Evolutionary conservation across 2,797 vertebrate genomes (phyloP).

Genomic region (Catostomus latipinnis): DNA sequence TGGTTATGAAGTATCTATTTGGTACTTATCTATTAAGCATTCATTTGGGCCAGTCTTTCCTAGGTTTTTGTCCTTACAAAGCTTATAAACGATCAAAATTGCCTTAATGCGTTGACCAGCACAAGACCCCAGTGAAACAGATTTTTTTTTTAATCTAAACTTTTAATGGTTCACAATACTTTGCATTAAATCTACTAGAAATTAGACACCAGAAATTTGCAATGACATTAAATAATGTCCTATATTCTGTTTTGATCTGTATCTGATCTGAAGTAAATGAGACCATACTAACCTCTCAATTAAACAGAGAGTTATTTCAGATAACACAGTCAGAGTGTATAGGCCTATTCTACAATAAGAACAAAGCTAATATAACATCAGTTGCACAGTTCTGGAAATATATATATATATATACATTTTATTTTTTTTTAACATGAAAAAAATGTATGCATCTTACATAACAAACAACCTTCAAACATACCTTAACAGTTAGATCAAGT

Average conservation of each 20-base stretch:
- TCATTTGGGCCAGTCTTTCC: too few species aligned
- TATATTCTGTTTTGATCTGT: background rate
- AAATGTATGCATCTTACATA: too few species aligned
- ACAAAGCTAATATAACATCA: conserved; percentile 1
- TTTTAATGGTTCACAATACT: background rate
- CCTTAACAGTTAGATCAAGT: too few species aligned
- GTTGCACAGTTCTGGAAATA: conserved; percentile 4
- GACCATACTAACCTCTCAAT: background rate
- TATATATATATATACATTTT: too few species aligned
- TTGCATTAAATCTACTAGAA: background rate
- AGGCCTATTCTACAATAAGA: background rate
- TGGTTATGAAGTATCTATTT: background rate
- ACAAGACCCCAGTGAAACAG: background rate
- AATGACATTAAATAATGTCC: background rate
- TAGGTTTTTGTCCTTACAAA: too few species aligned
- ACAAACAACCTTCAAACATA: too few species aligned
- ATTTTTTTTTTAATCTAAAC: background rate
- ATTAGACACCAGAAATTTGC: background rate
- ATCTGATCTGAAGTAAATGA: background rate
- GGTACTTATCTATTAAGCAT: too few species aligned
- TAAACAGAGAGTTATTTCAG: background rate
- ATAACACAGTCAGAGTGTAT: background rate
- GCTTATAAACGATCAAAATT: too few species aligned
- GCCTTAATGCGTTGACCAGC: background rate
- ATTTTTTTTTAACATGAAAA: background rate